Percentiles rank a stretch among this genome's conserved stretches.
phyloP scores from a whole-genome alignment of 2,797 vertebrate species.

The Myotis myotis region DNA sequence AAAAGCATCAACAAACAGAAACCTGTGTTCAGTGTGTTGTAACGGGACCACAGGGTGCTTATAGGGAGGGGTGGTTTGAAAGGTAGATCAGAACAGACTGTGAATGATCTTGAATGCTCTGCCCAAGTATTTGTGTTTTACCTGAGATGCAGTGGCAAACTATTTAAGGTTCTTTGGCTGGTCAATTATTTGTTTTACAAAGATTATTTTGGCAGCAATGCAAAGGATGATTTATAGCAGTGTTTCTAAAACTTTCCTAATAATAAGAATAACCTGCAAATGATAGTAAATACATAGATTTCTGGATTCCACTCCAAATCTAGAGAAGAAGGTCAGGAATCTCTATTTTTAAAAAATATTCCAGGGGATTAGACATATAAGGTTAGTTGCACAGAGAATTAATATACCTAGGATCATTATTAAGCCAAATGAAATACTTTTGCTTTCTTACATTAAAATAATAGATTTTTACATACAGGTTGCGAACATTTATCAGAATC shows the following conservation, averaged over 20 bases:
- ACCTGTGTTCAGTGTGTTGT: background rate
- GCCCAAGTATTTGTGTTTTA: background rate
- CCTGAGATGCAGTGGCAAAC: background rate
- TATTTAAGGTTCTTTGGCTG: background rate
- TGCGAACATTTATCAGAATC: background rate
- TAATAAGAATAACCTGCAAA: background rate
- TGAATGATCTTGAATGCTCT: background rate
- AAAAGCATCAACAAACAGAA: background rate
- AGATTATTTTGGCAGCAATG: background rate
- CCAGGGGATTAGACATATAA: background rate
- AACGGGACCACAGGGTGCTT: background rate
- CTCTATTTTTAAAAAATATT: background rate
- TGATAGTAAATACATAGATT: background rate
- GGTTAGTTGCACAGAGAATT: background rate
- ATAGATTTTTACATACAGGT: background rate
- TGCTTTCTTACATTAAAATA: background rate
- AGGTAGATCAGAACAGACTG: background rate
- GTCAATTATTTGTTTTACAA: background rate
- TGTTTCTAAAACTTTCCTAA: background rate
- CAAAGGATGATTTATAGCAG: background rate
- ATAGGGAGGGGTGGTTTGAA: background rate
- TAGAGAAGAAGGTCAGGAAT: background rate
- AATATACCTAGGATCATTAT: background rate
- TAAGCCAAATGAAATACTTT: constrained; percentile 44
- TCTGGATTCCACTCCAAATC: background rate